Evolutionary conservation across 23 tunicate genomes (phyloP), one percentile per base, ranked within the genome.

Genomic region (Oikopleura dioica): DNA sequence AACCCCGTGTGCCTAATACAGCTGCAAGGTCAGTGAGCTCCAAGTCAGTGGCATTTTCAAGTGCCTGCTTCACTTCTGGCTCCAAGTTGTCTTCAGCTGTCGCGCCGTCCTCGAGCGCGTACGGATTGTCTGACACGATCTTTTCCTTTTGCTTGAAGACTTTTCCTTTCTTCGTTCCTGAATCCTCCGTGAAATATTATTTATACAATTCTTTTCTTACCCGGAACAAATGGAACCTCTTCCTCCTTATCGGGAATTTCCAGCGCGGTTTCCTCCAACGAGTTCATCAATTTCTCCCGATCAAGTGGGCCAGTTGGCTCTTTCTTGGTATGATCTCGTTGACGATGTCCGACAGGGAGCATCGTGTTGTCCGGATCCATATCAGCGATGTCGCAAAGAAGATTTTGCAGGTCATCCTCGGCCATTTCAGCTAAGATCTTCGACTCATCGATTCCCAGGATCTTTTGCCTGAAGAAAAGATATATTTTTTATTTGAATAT

Each of bases 11-110:
- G n/a, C n/a, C n/a, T n/a, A n/a, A n/a, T 23, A 50, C 51, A 84
- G 95, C 95, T 28, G 95, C 95, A 44, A 88, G 84, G 72, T 88
- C 95, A 0, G 95, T 88, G 26, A 88, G 51, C 58, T 88, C 95
- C 5, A 85, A 88, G 69, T 88, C 95, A 0, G 83, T 38, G 1
- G 95, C 95, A 69, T 78, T 88, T 69, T 88, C 86, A 1, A 88
- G 79, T 35, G 89, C 86, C 36, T 88, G 88, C 67, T 88, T 88
- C 75, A 88, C 72, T 51, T 88, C 95, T 9, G 95, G 85, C 76
- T 88, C 95, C 55, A 88, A 77, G 36, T 88, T 82, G n/a, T 88
- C 82, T 38, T 81, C 81, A 50, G 85, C 69, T 0, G 81, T 78
- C 0, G 35, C 44, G 0, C 36, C 37, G 76, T 81, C 68, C 23